These are phyloP conservation scores for Brachypodius melanocephalos DNA, from an alignment of 2,113 vertebrate genomes.

Conservation along the genomic window DNA sequence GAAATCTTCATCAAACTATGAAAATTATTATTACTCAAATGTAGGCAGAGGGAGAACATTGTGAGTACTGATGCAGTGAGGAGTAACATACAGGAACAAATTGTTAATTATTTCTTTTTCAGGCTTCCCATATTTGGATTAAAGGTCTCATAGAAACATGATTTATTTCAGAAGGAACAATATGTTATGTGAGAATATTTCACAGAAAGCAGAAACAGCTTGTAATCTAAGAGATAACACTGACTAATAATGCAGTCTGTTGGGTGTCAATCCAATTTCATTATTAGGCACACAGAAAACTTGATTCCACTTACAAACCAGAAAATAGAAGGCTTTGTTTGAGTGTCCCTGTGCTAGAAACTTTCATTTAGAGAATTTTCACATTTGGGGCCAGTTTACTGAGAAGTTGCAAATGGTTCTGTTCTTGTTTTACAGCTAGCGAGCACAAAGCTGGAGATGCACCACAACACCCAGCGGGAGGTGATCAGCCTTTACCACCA, in stretches of 20 bases:
- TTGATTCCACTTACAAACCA: background rate
- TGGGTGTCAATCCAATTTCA: background rate
- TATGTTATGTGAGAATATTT: background rate
- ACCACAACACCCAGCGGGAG: slow-evolving; percentile 39
- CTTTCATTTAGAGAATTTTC: background rate
- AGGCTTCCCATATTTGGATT: background rate
- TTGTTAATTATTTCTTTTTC: background rate
- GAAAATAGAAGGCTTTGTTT: background rate
- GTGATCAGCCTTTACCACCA: slow-evolving; percentile 57
- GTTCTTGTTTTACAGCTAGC: slow-evolving; percentile 53
- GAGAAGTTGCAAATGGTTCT: background rate
- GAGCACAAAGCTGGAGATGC: slow-evolving; percentile 40
- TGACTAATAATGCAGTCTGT: background rate
- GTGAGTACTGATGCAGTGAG: background rate
- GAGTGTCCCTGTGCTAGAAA: background rate
- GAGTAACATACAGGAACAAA: background rate
- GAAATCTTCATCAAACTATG: background rate
- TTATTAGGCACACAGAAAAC: background rate
- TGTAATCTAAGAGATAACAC: background rate
- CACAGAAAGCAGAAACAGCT: background rate
- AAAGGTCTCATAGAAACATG: background rate
- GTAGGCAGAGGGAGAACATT: background rate
- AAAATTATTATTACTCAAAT: background rate
- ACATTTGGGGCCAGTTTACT: background rate
- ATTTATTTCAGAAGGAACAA: background rate